Evolutionary conservation across 2,797 vertebrate genomes (phyloP).

Genomic region (Petrocephalus sullivani): DNA sequence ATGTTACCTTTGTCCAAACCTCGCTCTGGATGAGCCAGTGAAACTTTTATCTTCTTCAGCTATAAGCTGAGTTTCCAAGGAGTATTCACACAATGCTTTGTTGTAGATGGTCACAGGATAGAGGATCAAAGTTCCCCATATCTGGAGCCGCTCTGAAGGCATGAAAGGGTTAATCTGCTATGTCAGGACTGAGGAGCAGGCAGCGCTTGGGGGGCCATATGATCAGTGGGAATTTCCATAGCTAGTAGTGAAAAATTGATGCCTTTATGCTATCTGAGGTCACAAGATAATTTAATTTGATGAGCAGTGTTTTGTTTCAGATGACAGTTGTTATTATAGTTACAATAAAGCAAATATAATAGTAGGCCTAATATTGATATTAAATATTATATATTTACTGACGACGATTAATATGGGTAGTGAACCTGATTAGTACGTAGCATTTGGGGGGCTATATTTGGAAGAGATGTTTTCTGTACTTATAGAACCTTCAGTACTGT

Average conservation of each 20-base stretch:
- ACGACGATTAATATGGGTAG: slow-evolving; percentile 35
- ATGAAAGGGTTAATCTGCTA: not conserved
- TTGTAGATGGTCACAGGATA: slow-evolving; percentile 2
- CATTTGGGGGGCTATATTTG: slow-evolving; percentile 36
- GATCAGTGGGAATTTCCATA: slow-evolving; percentile 32
- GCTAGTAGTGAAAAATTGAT: slow-evolving; percentile 28
- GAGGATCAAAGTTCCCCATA: slow-evolving; percentile 30
- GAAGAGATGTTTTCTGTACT: slow-evolving; percentile 36
- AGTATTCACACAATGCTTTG: slow-evolving; percentile 24
- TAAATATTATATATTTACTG: slow-evolving; percentile 44
- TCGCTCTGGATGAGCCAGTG: not conserved
- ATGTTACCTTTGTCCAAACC: not conserved
- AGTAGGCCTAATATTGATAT: slow-evolving; percentile 42
- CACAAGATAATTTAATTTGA: slow-evolving; percentile 14
- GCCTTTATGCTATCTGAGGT: slow-evolving; percentile 30
- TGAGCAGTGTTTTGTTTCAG: not conserved
- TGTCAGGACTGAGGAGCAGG: not conserved
- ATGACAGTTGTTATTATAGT: slow-evolving; percentile 32
- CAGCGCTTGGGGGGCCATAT: not conserved
- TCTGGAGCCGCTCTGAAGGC: not conserved
- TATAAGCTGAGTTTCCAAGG: slow-evolving; percentile 27
- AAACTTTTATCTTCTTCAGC: not conserved
- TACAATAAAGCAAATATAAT: slow-evolving; percentile 35
- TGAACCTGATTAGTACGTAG: slow-evolving; percentile 43
- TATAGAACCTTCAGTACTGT: slow-evolving; percentile 35